phyloP scores from a whole-genome alignment of 1,140 invertebrate genomes.

The Holcopasites calliopsidis region DNA sequence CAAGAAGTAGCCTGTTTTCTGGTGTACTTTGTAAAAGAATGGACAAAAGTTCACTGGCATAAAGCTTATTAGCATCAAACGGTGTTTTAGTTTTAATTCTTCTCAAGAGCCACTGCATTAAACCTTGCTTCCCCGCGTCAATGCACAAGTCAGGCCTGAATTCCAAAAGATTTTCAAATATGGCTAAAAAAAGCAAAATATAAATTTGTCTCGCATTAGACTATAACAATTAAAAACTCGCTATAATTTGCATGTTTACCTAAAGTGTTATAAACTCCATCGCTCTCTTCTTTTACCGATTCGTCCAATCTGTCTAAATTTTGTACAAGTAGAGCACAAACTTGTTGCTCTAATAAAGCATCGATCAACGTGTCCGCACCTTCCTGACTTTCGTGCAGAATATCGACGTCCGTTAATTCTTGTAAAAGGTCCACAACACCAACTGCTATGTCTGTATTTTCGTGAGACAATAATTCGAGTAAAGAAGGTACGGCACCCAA shows the following conservation, averaged over 20 bases:
- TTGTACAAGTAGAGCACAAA: slow-evolving; percentile 94
- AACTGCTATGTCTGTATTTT: slow-evolving; percentile 96
- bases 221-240: neutral
- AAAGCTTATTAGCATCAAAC: slow-evolving; percentile 98
- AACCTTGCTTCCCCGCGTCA: slow-evolving; percentile 93
- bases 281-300: slow-evolving; percentile 94
- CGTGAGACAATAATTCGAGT: slow-evolving; percentile 96
- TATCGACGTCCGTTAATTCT: slow-evolving; percentile 98
- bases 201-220: neutral
- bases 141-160: slow-evolving; percentile 90
- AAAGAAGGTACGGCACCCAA: slow-evolving; percentile 93
- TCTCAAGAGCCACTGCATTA: slow-evolving; percentile 95
- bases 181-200: slow-evolving; percentile 80
- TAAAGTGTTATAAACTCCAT: slow-evolving; percentile 97
- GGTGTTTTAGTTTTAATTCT: slow-evolving; percentile 91
- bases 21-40: slow-evolving; percentile 95
- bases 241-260: slow-evolving; percentile 79
- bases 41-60: slow-evolving; percentile 96
- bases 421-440: slow-evolving; percentile 90
- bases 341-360: slow-evolving; percentile 91
- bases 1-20: slow-evolving; percentile 90
- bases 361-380: slow-evolving; percentile 89
- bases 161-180: slow-evolving; percentile 96
- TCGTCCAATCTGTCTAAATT: slow-evolving; percentile 97
- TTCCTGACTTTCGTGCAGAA: slow-evolving; percentile 93